Base-by-base conservation (phyloP, 2,113 vertebrate species). In the Chunga burmeisteri region DNA sequence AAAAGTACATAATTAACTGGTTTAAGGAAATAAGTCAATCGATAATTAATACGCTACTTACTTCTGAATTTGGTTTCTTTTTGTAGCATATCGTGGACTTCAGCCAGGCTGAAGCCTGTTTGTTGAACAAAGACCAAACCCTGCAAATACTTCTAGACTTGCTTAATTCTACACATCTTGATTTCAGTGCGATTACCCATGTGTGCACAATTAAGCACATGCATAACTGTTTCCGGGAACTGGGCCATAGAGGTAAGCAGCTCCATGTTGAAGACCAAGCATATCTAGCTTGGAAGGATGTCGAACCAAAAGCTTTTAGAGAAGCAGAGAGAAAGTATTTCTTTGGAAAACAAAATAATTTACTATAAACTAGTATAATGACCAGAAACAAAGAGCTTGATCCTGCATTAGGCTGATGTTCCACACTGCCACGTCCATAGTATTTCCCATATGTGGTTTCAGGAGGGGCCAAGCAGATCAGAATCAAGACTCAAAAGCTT, bases 91-190 rank as follows among this genome's bases (percentile, higher is more conserved):
- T 55, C 1, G 0, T 66, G 89, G 77, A 77, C 66, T 84, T 72
- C 79, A 72, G 95, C 91, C 91, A 91, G 93, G 91, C 62, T 65
- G 73, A 83, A 77, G 88, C 70, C 94, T 87, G 62, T 84, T 81
- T 94, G 62, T 68, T 94, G 93, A 97, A 97, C 70, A 85, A 85
- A 95, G 72, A 92, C 72, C 90, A 96, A 96, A 83, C 82, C 63
- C 90, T 80, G 90, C 74, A 88, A 96, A 96, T 96, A 81, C 80
- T 97, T 95, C 89, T 87, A 85, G 78, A 94, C 86, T 93, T 94
- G 92, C 89, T 95, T 95, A 94, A 93, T 95, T 97, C 74, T 46
- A 87, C 95, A 94, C 81, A 93, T 97, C 91, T 94, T 95, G 91
- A 96, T 94, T 93, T 94, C 84, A 81, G 72, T 89, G 80, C 0